phyloP scores from a whole-genome alignment of 2,888 invertebrate species.

The Micropterix aruncella region DNA sequence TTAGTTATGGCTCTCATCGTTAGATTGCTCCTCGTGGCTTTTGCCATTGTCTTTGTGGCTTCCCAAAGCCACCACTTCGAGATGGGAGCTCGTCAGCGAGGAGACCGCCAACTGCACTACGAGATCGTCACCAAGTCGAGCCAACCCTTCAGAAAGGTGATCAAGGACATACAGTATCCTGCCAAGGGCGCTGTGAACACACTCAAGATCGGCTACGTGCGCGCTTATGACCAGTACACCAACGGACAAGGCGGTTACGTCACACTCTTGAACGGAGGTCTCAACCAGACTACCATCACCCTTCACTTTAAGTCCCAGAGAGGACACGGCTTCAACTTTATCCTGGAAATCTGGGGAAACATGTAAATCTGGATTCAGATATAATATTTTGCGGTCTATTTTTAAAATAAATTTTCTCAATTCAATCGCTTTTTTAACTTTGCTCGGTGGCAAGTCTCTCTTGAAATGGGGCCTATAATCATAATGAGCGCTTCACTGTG shows the following conservation, averaged over 20 bases:
- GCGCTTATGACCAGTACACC: constrained; percentile 23
- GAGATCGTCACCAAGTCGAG: constrained; percentile 16
- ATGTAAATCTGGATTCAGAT: too few species aligned
- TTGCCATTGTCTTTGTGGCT: constrained; percentile 8
- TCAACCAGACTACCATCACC: constrained; percentile 18
- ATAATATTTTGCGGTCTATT: too few species aligned
- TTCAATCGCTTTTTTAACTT: too few species aligned
- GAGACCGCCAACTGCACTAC: constrained; percentile 13
- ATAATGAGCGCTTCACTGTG: too few species aligned
- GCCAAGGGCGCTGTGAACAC: constrained; percentile 7
- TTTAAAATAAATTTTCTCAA: too few species aligned
- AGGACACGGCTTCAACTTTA: constrained; percentile 25
- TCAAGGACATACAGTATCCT: constrained; percentile 14
- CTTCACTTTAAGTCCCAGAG: constrained; percentile 28
- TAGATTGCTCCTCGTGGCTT: constrained; percentile 8
- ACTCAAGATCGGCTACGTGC: constrained; percentile 20
- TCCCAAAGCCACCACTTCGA: constrained; percentile 14
- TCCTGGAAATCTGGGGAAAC: constrained; percentile 26
- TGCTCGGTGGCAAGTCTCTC: too few species aligned
- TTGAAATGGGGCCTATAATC: too few species aligned
- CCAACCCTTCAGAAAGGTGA: constrained; percentile 15
- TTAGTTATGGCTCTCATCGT: too few species aligned
- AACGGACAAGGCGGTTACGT: constrained; percentile 29
- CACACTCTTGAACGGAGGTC: constrained; percentile 23
- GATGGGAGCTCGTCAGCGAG: constrained; percentile 12